Evolutionary conservation across 92 coral and sea anemone species (phyloP), one percentile per base, ranked within the genome.

Genomic region (Epizoanthus illoricatus): DNA sequence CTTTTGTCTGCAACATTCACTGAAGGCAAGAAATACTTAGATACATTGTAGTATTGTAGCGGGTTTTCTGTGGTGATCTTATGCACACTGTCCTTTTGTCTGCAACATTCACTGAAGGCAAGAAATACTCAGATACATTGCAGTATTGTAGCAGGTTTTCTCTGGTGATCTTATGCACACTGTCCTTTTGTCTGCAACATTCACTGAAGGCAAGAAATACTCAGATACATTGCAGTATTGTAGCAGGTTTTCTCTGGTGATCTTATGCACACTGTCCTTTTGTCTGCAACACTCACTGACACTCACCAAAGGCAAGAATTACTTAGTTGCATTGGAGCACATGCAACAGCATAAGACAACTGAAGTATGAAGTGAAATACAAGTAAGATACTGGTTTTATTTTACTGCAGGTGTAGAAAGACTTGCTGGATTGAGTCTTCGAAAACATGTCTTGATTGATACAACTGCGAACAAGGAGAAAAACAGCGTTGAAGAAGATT

Each of bases 1-100:
- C 85, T 95, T 68, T 84, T 95, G 72, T 93, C 98, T 15, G 98
- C 98, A 33, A 95, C 98, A 21, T 85, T 95, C 15, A 87, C 85
- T 57, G 87, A 91, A 91, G 98, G 98, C 93, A 81, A 49, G n/a
- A n/a, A n/a, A n/a, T n/a, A n/a, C n/a, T n/a, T n/a, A n/a, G n/a
- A n/a, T n/a, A n/a, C n/a, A n/a, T n/a, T n/a, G 88, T 90, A 40
- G 85, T 95, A 56, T 89, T 91, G 84, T 73, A 91, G 20, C 88
- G 90, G 11, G 71, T 82, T 40, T 47, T 75, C 55, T 20, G 81
- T 33, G 76, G 76, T 17, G 72, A 83, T 10, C 81, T 61, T 39
- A 28, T 28, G 36, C 36, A 28, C 2, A 28, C 36, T 28, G 36
- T 28, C 36, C 36, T 28, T 28, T 28, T 28, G 36, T 28, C 36